Evolutionary conservation across 2,113 vertebrate species (phyloP).

Genomic region (Hemiprocne comata): DNA sequence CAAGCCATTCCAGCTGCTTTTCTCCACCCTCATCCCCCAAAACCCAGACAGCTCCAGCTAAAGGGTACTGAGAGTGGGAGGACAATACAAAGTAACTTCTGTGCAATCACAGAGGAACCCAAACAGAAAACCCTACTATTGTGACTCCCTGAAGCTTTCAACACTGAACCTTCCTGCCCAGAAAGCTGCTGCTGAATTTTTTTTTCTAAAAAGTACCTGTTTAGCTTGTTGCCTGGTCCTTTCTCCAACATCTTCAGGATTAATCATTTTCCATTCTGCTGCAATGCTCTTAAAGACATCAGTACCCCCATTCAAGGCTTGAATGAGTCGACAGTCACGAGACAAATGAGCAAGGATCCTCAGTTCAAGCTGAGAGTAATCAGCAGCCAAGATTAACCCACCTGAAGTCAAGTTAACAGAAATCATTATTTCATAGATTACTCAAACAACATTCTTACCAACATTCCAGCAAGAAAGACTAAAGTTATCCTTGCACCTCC

Average conservation of each 20-base stretch:
- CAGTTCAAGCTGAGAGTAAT: constrained; percentile 96
- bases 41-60: background rate
- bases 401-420: constrained; percentile 71
- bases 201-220: constrained; percentile 80
- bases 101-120: background rate
- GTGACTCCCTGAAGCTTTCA: background rate
- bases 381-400: constrained; percentile 91
- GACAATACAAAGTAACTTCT: background rate
- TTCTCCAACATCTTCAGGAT: constrained; percentile 82
- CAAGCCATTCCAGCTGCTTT: background rate
- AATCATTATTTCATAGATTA: background rate
- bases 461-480: background rate
- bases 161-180: background rate
- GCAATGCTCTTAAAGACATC: constrained; percentile 95
- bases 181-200: background rate
- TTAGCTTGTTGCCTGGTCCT: constrained; percentile 91
- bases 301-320: constrained; percentile 85
- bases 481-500: background rate
- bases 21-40: background rate
- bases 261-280: constrained; percentile 93
- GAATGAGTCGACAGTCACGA: constrained; percentile 82
- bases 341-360: constrained; percentile 95
- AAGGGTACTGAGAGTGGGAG: fast-evolving
- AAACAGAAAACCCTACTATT: background rate
- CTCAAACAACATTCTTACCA: background rate